Conservation (phyloP, 2,888 invertebrate genomes). For the Clusia tigrina region DNA sequence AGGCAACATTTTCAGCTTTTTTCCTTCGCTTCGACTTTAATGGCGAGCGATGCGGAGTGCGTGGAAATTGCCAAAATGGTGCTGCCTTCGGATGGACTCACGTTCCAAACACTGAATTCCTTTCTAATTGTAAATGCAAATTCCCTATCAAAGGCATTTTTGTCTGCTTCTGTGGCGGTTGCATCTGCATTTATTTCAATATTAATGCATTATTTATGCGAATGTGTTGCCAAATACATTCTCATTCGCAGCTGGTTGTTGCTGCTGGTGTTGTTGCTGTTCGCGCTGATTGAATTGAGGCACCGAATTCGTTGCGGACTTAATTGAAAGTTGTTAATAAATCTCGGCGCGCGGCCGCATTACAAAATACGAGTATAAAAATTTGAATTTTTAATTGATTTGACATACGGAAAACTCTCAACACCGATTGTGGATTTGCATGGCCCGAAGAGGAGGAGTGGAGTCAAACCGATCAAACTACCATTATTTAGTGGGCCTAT, state of each 20-base stretch:
- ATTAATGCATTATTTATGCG: slow-evolving; percentile 10
- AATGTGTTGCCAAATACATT: neutral
- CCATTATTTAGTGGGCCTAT: too few species aligned
- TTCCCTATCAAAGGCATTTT: neutral
- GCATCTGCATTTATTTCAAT: neutral
- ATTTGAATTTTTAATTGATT: slow-evolving; percentile 6
- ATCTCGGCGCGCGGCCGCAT: neutral
- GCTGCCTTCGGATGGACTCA: too few species aligned
- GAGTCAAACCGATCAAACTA: too few species aligned
- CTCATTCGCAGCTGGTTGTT: neutral
- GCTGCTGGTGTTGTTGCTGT: neutral
- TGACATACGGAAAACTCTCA: neutral
- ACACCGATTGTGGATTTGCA: too few species aligned
- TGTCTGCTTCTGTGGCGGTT: neutral
- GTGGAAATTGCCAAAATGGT: too few species aligned
- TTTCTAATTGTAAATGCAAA: neutral
- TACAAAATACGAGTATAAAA: neutral
- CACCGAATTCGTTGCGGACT: neutral
- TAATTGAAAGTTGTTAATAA: slow-evolving; percentile 8
- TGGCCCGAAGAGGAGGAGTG: too few species aligned
- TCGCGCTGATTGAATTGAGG: neutral
- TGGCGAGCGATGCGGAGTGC: too few species aligned
- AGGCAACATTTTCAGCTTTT: too few species aligned
- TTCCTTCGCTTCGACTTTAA: too few species aligned
- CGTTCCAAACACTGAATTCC: too few species aligned